These are phyloP conservation scores for Merops nubicus DNA, from an alignment of 2,113 vertebrate species.

Conservation along the genomic window DNA sequence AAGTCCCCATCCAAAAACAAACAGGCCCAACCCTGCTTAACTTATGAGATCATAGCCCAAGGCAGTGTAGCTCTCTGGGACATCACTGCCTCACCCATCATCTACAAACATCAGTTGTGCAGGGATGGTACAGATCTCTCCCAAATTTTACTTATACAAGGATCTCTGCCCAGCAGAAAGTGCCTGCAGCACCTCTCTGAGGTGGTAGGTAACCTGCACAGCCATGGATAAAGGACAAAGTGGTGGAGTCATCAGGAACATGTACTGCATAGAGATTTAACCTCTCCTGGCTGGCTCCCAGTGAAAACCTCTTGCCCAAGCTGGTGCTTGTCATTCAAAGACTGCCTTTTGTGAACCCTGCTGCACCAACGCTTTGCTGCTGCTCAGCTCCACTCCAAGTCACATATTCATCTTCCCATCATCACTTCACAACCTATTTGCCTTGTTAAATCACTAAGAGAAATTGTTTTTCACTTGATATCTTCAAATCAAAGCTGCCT, in stretches of 20 bases:
- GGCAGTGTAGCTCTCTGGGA: not conserved
- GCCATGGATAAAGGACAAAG: not conserved
- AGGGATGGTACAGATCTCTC: conserved; percentile 24
- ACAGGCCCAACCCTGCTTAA: conserved; percentile 37
- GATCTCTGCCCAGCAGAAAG: conserved; percentile 49
- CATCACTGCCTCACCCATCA: conserved; percentile 40
- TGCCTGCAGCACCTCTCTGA: conserved; percentile 2
- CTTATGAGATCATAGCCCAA: conserved; percentile 35
- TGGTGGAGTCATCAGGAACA: not conserved
- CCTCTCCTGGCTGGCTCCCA: not conserved
- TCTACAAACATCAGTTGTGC: conserved; percentile 26
- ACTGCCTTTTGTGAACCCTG: not conserved
- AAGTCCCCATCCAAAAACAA: not conserved
- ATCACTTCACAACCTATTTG: not conserved
- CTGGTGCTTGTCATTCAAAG: not conserved
- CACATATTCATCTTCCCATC: not conserved
- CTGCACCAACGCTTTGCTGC: not conserved
- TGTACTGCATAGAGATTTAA: not conserved
- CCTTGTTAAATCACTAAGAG: not conserved
- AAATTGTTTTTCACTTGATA: not conserved
- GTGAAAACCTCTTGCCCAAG: not conserved
- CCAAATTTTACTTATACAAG: conserved; percentile 27
- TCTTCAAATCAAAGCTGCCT: conserved; percentile 8
- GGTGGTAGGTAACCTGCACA: not conserved
- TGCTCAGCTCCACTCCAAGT: not conserved